Evolutionary conservation across 2,888 invertebrate genomes (phyloP).

Genomic region (Bellardia pandia): DNA sequence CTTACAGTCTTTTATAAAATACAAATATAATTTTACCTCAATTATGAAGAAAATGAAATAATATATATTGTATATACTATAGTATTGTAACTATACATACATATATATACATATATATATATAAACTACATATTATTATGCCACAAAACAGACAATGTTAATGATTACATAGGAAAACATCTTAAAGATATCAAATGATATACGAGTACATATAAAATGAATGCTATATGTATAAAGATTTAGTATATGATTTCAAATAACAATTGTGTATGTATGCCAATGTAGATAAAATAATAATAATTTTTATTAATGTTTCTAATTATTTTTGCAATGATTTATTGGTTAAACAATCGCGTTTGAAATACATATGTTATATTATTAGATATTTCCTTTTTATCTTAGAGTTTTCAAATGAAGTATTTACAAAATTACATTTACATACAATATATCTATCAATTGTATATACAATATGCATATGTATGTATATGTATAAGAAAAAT

Average conservation of each 20-base stretch:
- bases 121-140: background rate
- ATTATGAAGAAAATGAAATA: no score
- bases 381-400: constrained; percentile 31
- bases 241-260: constrained; percentile 14
- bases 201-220: background rate
- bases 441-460: constrained; percentile 20
- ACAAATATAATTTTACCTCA: background rate
- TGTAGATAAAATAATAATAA: background rate
- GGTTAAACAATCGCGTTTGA: constrained; percentile 51
- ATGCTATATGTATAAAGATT: constrained; percentile 33
- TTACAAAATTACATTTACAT: constrained; percentile 29
- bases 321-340: constrained; percentile 32
- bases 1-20: background rate
- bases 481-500: background rate
- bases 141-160: constrained; percentile 4
- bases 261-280: background rate
- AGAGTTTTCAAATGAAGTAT: constrained; percentile 44
- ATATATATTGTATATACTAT: constrained; percentile 53
- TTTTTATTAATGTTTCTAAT: background rate
- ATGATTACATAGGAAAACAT: constrained; percentile 18
- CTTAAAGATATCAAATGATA: constrained; percentile 16
- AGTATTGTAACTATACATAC: constrained; percentile 61
- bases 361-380: constrained; percentile 23
- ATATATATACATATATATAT: constrained; percentile 21
- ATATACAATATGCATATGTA: constrained; percentile 41